Base-by-base conservation (phyloP, 2,888 invertebrate genomes). In the Rotaria socialis region DNA sequence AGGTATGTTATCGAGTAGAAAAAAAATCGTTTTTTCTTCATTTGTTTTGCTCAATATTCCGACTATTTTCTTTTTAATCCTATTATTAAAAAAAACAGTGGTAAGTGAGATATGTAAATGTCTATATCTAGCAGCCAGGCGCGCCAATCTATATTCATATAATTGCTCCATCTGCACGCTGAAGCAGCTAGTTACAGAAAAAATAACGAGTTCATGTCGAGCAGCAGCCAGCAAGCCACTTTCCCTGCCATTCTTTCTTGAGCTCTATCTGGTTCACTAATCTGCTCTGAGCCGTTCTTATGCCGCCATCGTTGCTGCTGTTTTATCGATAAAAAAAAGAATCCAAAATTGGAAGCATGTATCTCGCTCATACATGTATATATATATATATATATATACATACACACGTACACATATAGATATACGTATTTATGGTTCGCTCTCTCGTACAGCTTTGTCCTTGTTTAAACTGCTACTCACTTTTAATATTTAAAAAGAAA, bases 111-210 rank as follows among this genome's bases (percentile, higher is more conserved):
- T 41, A 41, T 67, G 14, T 41, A 16, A 67, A 67, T 67, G 67
- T 67, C 35, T 67, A 35, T 67, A 67, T 67, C 67, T 67, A 67
- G 67, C 67, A 67, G 67, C 67, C 35, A 67, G 67, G 19, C 67
- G 67, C 67, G 67, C 67, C 35, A 67, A 67, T 41, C 27, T 67
- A 67, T 67, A 67, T 67, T 35, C 27, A 67, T 35, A 67, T 67
- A 67, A 67, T 67, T 27, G 67, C 67, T 67, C 35, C 67, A 67
- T 67, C 67, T 67, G 67, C 67, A 67, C 67, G 67, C 67, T 67
- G 67, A 67, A 67, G 67, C 67, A 67, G 67, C 67, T 67, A 67
- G 67, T 67, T 50, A 27, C 16, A 67, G 35, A 35, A 67, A 35
- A 67, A 35, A 0, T 1, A 41, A 52, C 0, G 27, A 35, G 27